These are phyloP conservation scores for Willisornis vidua DNA, from an alignment of 2,113 vertebrate genomes.

Conservation along the genomic window DNA sequence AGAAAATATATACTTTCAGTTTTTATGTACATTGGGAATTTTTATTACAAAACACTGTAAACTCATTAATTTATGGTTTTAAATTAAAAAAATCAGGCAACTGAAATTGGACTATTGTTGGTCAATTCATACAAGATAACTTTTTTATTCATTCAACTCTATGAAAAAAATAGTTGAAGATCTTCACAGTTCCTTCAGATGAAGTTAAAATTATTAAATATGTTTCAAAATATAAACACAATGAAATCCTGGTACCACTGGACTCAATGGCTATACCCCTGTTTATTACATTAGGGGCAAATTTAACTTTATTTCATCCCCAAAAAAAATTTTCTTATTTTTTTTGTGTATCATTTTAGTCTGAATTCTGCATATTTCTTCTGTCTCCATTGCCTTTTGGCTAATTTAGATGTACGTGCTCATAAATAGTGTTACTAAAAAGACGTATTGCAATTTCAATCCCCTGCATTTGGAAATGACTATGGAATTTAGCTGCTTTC, in stretches of 20 bases:
- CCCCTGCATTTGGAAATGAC: not conserved
- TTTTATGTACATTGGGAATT: not conserved
- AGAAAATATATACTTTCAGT: not conserved
- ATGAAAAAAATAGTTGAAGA: not conserved
- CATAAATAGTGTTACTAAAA: not conserved
- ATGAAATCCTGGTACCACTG: not conserved
- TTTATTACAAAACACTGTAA: not conserved
- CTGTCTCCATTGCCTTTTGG: not conserved
- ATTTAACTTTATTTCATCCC: not conserved
- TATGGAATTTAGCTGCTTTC: not conserved
- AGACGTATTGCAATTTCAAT: not conserved
- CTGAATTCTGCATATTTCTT: not conserved
- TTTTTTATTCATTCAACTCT: not conserved
- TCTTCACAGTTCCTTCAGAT: not conserved
- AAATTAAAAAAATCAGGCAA: not conserved
- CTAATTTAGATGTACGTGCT: not conserved
- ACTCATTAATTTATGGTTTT: not conserved
- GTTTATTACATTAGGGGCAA: not conserved
- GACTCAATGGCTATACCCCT: not conserved
- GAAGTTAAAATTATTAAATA: not conserved
- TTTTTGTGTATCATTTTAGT: not conserved
- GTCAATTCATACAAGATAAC: not conserved
- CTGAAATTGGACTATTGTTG: not conserved
- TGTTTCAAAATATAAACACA: not conserved
- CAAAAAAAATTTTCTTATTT: not conserved